Evolutionary conservation across 2,888 invertebrate species (phyloP).

Genomic region (Drosophila falleni): DNA sequence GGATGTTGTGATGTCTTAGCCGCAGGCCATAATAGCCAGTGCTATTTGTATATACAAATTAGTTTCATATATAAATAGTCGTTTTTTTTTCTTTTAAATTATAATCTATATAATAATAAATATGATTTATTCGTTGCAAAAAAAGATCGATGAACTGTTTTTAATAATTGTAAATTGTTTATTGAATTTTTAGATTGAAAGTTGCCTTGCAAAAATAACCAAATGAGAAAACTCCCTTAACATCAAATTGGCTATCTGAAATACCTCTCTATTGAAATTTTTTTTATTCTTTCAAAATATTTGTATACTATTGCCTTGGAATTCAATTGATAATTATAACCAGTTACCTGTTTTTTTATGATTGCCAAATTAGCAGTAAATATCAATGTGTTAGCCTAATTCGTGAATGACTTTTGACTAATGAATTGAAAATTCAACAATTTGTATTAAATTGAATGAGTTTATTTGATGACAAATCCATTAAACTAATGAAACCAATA

Average conservation of each 20-base stretch:
- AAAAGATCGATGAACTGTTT: neutral
- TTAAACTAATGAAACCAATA: conserved; percentile 43
- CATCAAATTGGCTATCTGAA: neutral
- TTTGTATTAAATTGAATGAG: conserved; percentile 1
- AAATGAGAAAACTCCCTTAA: neutral
- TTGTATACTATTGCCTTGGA: neutral
- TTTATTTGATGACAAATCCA: conserved; percentile 31
- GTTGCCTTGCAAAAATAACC: neutral
- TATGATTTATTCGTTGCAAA: conserved; percentile 24
- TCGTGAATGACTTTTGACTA: neutral
- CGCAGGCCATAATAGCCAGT: conserved; percentile 16
- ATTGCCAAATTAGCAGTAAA: neutral
- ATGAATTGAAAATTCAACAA: conserved; percentile 15
- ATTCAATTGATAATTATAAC: neutral
- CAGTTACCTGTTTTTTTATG: neutral
- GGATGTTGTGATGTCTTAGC: conserved; percentile 22
- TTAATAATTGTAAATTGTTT: neutral
- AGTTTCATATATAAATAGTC: conserved; percentile 6
- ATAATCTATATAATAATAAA: conserved; percentile 11
- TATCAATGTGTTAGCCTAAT: neutral
- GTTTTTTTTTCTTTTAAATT: conserved; percentile 2
- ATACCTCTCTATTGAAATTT: neutral
- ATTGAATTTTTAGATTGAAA: neutral
- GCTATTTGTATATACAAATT: conserved; percentile 22
- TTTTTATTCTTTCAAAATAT: no score